These are phyloP conservation scores for Microctonus aethiopoides DNA, from an alignment of 2,888 invertebrate species.

Conservation along the genomic window DNA sequence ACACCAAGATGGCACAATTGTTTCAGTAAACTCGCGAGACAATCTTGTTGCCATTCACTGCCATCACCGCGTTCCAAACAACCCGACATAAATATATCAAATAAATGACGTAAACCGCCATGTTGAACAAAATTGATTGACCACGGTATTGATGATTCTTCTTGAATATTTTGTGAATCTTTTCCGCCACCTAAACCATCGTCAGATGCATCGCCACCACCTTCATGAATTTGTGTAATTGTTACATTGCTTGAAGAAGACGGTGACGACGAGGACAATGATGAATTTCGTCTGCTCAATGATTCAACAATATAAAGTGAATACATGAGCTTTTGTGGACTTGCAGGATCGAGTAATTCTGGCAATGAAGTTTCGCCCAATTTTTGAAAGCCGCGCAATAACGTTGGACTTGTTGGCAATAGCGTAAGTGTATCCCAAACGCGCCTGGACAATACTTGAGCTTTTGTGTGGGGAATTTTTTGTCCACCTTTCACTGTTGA, in stretches of 20 bases:
- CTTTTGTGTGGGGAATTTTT: slow-evolving; percentile 83
- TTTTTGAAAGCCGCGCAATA: slow-evolving; percentile 86
- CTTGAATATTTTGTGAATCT: slow-evolving; percentile 52
- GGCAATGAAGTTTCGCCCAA: slow-evolving; percentile 76
- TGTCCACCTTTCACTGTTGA: slow-evolving; percentile 79
- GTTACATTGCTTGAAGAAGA: slow-evolving; percentile 39
- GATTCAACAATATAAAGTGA: slow-evolving; percentile 91
- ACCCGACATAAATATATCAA: slow-evolving; percentile 93
- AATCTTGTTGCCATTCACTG: slow-evolving; percentile 95
- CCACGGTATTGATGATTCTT: slow-evolving; percentile 69
- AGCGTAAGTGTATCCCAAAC: slow-evolving; percentile 96
- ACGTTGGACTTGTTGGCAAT: slow-evolving; percentile 88
- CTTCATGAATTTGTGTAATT: slow-evolving; percentile 47
- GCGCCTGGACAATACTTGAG: slow-evolving; percentile 84
- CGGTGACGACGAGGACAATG: slow-evolving; percentile 40
- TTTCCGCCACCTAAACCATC: slow-evolving; percentile 49
- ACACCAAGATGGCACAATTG: slow-evolving; percentile 89
- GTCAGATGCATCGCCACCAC: slow-evolving; percentile 45
- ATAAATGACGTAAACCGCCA: slow-evolving; percentile 88
- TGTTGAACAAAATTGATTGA: slow-evolving; percentile 84
- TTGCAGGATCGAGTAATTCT: slow-evolving; percentile 85
- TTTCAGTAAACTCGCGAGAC: slow-evolving; percentile 86
- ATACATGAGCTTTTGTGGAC: slow-evolving; percentile 95
- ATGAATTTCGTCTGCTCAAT: slow-evolving; percentile 67
- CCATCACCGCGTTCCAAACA: slow-evolving; percentile 77